Evolutionary conservation across 2,888 invertebrate species (phyloP).

Genomic region (Sphaerophoria rueppellii): DNA sequence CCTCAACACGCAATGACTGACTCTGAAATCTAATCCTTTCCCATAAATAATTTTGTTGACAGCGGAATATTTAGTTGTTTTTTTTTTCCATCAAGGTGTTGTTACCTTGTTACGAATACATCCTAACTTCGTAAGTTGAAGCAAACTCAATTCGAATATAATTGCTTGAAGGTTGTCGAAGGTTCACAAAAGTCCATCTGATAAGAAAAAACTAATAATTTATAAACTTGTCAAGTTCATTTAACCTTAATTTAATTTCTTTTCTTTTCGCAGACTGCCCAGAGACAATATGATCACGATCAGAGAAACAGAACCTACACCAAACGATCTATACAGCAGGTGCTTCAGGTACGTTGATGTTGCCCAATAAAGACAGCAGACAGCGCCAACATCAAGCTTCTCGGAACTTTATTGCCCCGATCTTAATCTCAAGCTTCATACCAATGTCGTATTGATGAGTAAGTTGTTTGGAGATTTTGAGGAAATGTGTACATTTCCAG

Average conservation of each 20-base stretch:
- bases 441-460: background rate
- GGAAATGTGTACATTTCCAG: slow-evolving; percentile 40
- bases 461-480: slow-evolving; percentile 26
- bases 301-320: slow-evolving; percentile 1
- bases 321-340: slow-evolving; percentile 42
- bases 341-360: slow-evolving; percentile 40
- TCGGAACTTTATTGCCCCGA: slow-evolving; percentile 56
- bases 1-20: background rate
- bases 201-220: slow-evolving; percentile 33
- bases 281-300: slow-evolving; percentile 16
- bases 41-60: slow-evolving; percentile 12
- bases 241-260: slow-evolving; percentile 18
- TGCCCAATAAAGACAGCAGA: slow-evolving; percentile 39
- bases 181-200: slow-evolving; percentile 43
- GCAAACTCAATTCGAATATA: slow-evolving; percentile 10
- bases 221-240: slow-evolving; percentile 33
- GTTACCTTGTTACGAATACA: slow-evolving; percentile 4
- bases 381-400: slow-evolving; percentile 6
- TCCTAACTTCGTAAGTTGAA: slow-evolving; percentile 8
- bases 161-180: slow-evolving; percentile 13
- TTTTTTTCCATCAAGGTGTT: slow-evolving; percentile 10
- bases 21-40: slow-evolving; percentile 6
- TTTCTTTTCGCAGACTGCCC: slow-evolving; percentile 21
- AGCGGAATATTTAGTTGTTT: background rate
- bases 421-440: slow-evolving; percentile 47